These are phyloP conservation scores for Acomys russatus DNA, from an alignment of 2,797 vertebrate species.

Conservation along the genomic window DNA sequence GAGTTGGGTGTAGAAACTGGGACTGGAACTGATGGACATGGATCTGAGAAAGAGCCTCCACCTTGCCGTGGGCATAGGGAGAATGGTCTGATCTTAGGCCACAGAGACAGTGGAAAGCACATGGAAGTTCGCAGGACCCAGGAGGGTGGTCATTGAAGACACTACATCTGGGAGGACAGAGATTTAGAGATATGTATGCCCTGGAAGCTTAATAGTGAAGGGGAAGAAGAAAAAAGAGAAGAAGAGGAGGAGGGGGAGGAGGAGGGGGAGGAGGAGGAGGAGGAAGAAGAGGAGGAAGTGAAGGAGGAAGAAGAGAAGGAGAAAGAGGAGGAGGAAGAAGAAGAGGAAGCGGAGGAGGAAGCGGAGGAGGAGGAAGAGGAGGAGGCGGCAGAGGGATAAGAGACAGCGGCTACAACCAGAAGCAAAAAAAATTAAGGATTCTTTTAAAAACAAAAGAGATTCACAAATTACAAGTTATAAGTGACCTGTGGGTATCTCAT, in stretches of 20 bases:
- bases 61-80: not conserved
- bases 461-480: not conserved
- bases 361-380: accelerated
- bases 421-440: not conserved
- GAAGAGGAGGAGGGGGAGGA: too few species aligned
- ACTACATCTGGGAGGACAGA: not conserved
- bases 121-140: too few species aligned
- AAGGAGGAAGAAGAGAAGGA: too few species aligned
- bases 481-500: not conserved
- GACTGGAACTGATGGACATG: not conserved
- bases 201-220: not conserved
- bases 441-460: not conserved
- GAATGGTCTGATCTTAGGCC: not conserved
- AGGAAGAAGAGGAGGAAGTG: not conserved
- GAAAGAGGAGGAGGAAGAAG: not conserved
- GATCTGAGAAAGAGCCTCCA: not conserved
- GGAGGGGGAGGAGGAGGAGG: accelerated
- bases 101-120: not conserved
- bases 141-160: not conserved
- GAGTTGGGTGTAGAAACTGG: not conserved
- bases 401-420: too few species aligned
- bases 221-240: not conserved
- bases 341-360: accelerated
- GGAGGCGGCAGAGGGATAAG: too few species aligned
- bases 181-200: not conserved